Conservation (phyloP, 2,113 vertebrate species). For the Noctilio leporinus region DNA sequence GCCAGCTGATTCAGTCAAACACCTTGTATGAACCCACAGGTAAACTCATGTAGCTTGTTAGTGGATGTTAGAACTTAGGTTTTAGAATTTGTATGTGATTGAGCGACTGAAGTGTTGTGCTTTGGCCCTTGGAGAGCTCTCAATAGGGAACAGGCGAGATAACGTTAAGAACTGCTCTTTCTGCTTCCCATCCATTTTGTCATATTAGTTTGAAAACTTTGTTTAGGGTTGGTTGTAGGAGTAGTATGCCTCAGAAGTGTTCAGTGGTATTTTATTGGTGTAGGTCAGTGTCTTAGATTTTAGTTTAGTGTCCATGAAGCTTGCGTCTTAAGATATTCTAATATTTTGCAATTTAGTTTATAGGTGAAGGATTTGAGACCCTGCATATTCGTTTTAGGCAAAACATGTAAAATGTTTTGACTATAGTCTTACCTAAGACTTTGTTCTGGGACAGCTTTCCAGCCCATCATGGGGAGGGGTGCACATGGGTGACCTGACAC, state of each 20-base stretch:
- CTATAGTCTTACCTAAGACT: neutral
- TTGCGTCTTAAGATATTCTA: neutral
- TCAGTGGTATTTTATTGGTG: neutral
- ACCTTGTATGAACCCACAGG: neutral
- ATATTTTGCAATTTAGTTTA: neutral
- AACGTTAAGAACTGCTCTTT: neutral
- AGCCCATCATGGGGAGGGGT: fast-evolving
- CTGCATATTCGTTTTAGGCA: neutral
- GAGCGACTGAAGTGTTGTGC: neutral
- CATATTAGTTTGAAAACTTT: neutral
- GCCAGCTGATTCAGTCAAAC: neutral
- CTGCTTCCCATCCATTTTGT: neutral
- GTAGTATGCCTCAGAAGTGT: neutral
- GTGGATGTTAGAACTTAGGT: neutral
- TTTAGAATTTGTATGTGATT: neutral
- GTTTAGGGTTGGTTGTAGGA: neutral
- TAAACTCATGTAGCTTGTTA: neutral
- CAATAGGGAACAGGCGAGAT: neutral
- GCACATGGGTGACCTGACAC: neutral
- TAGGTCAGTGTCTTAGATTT: neutral
- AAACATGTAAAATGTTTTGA: neutral
- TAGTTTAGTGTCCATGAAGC: neutral
- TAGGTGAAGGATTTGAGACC: neutral
- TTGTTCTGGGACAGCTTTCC: neutral
- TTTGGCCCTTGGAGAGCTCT: neutral